Evolutionary conservation across 2,888 invertebrate genomes (phyloP).

Genomic region (Seladonia tumulorum): DNA sequence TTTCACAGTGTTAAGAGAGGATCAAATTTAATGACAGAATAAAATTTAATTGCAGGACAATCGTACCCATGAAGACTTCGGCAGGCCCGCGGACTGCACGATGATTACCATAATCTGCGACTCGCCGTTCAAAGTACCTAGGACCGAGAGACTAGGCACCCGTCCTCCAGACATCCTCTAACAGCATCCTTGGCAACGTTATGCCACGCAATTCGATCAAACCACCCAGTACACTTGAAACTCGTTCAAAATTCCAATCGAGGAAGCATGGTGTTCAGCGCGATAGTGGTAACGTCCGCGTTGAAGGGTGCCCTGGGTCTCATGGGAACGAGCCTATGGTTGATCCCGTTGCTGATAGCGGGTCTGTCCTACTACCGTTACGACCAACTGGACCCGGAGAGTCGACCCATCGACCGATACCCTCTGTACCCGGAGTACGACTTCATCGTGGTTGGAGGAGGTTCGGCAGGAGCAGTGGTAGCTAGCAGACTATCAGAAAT

Average conservation of each 20-base stretch:
- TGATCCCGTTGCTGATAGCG: conserved; percentile 92
- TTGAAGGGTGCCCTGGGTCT: conserved; percentile 90
- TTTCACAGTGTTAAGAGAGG: too few relatives aligned
- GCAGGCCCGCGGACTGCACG: conserved; percentile 39
- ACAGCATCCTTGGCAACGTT: neutral
- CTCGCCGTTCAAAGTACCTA: conserved; percentile 21
- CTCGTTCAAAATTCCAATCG: neutral
- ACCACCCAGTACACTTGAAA: neutral
- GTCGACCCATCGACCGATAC: conserved; percentile 89
- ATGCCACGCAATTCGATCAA: conserved; percentile 31
- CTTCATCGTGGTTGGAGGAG: conserved; percentile 93
- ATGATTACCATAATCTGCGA: conserved; percentile 3
- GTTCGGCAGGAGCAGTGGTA: conserved; percentile 95
- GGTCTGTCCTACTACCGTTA: conserved; percentile 93
- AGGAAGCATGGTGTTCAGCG: conserved; percentile 89
- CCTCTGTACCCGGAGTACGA: conserved; percentile 91
- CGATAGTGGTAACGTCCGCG: conserved; percentile 91
- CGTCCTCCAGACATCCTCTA: conserved; percentile 48
- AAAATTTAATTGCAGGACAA: conserved; percentile 24
- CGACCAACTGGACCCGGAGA: conserved; percentile 92
- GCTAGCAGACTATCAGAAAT: conserved; percentile 93
- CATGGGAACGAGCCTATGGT: conserved; percentile 92
- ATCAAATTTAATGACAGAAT: too few relatives aligned
- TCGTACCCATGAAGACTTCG: neutral
- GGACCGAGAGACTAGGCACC: conserved; percentile 45